Evolutionary conservation across 2,797 vertebrate species (phyloP), one percentile per base, ranked within the genome.

Genomic region (Tokudaia tokunoshimensis): DNA sequence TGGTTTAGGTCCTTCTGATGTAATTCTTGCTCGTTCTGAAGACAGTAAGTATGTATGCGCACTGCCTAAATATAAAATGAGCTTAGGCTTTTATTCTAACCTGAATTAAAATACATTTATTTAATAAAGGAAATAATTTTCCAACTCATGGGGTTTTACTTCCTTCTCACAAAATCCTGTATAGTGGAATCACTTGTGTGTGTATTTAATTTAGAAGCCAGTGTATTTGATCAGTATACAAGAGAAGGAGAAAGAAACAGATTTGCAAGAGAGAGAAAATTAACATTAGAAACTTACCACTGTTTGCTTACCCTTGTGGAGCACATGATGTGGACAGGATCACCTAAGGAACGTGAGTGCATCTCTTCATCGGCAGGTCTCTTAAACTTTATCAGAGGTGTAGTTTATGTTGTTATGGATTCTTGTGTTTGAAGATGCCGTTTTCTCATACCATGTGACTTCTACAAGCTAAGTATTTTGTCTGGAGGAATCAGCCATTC

Each of bases 51-150:
- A 50, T n/a, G 8, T 24, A 31, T 72, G 2, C 2, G 0, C n/a
- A 26, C 37, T 92, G 31, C 41, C 67, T 67, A 63, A 76, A 78
- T 81, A 34, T 24, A 47, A 67, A 90, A 75, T 63, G 78, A 94
- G 26, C 59, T 67, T 76, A 94, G 29, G 31, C 12, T 74, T 7
- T 92, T 89, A 11, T n/a, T 89, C 19, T 63, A n/a, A 19, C 9
- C 89, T 87, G 4, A 41, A 44, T 24, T 78, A 87, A 76, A 92
- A 63, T 26, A 78, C 24, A 74, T 57, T 75, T 61, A n/a, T 26
- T 89, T 94, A 91, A 78, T 81, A n/a, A 86, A 88, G 41, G 41
- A 85, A 91, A 41, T 34, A 26, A 34, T 87, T 95, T 84, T 5
- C 41, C 50, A 91, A 4, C 75, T 90, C 29, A 57, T 89, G 59